phyloP scores from a whole-genome alignment of 2,113 vertebrate genomes.

The Stictonetta naevosa region DNA sequence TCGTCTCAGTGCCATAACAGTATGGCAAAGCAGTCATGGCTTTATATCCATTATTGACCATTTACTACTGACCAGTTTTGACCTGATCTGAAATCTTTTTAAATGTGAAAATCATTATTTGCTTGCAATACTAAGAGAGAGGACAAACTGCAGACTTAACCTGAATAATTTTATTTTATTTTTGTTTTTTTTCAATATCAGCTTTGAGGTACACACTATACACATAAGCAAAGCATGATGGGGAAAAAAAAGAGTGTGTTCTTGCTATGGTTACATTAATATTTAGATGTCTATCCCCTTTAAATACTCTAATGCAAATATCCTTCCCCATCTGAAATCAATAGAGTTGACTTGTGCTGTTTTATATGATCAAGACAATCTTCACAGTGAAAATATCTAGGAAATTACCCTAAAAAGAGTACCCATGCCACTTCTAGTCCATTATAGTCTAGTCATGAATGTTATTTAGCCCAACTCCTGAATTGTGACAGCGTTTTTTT shows the following conservation, averaged over 20 bases:
- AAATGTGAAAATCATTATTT: neutral
- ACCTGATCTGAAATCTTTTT: neutral
- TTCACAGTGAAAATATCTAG: neutral
- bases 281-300: neutral
- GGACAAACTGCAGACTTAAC: neutral
- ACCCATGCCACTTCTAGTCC: neutral
- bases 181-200: neutral
- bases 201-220: neutral
- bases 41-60: neutral
- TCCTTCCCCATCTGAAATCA: neutral
- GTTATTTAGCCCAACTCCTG: constrained; percentile 9
- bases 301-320: neutral
- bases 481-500: neutral
- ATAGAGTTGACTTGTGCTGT: neutral
- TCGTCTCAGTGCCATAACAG: neutral
- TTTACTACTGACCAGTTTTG: neutral
- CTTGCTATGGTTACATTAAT: neutral
- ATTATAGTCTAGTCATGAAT: neutral
- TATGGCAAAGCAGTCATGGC: neutral
- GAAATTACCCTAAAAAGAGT: neutral
- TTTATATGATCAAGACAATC: neutral
- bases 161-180: neutral
- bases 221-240: neutral
- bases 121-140: neutral
- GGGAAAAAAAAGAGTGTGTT: neutral